Evolutionary conservation across 2,113 vertebrate genomes (phyloP), one percentile per base, ranked within the genome.

Genomic region (Leptobrachium ailaonicum): DNA sequence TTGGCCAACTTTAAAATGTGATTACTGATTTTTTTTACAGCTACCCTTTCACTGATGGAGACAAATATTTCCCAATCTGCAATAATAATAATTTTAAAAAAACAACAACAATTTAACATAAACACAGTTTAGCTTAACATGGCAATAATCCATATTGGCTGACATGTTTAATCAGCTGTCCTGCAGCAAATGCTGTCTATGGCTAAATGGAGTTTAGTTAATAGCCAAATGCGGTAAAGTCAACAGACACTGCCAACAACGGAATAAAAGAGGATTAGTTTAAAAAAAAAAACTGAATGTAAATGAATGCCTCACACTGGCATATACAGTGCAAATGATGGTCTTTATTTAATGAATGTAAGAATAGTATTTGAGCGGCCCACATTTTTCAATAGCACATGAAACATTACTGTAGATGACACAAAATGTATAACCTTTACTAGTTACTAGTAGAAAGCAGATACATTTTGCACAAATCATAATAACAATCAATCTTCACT

Each of bases 111-210:
- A 44, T 70, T 67, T 73, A 72, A 75, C 72, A 73, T 66, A 79
- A 79, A 73, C 76, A 70, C 41, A 73, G 70, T 80, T 74, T 68
- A 80, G 71, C 71, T 80, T 73, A 80, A 67, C 62, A 58, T 60
- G 66, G 78, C 62, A 74, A 74, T 80, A 80, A 73, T 62, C 11
- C 63, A 45, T 41, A 67, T 66, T 80, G 47, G 71, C 66, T 47
- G 45, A n/a, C 41, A 63, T 58, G 60, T 80, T 80, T 73, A 80
- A 80, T 74, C 62, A 67, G 62, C 40, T 74, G 58, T 74, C 41
- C 71, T 44, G 41, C 47, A 58, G 78, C 41, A 80, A 73, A 80
- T 73, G 62, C 71, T 80, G 78, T 58, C 62, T 42, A 79, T 71
- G 76, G 60, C 68, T 74, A 54, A 73, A 73, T 80, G 20, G 60